Base-by-base conservation (phyloP, 2,797 vertebrate species). In the Gymnothorax reevesii region DNA sequence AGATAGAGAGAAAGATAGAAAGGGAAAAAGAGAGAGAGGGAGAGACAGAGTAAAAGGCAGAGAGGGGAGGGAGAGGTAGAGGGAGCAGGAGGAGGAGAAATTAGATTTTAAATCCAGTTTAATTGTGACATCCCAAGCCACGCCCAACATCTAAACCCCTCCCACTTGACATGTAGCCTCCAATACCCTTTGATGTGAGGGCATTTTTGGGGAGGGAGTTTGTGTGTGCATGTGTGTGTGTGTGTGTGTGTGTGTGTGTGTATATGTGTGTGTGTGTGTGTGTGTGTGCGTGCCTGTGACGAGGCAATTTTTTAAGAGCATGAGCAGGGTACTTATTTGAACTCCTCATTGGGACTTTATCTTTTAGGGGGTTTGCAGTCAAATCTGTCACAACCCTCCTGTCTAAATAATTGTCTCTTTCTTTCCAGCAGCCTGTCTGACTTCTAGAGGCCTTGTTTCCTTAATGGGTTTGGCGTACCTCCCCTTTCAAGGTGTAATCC, bases 1-100 rank as follows among this genome's bases (percentile, higher is more conserved):
- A 13, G 60, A 96, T 96, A 95, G 95, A 96, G 94, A 91, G 95
- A 95, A 97, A 97, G 96, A 96, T n/a, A n/a, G n/a, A n/a, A n/a
- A 96, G 94, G 91, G 95, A 95, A 97, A 97, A 96, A 96, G 96
- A 95, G 95, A 97, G 22, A 42, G 1, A 42, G 33, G 2, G 33
- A 42, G 33, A 42, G 2, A 42, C 1, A 42, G 33, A 42, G 2
- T 42, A 42, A 42, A 42, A 42, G 33, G 33, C 33, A 42, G 33
- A 42, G 33, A 42, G 33, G 33, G 33, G 33, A 42, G 33, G 33
- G 33, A 42, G 33, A 42, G 33, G 33, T 42, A 42, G 33, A 42
- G 33, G 33, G 33, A 42, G 33, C 33, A 42, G 2, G 33, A 42
- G 1, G 33, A 42, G 33, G 33, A 42, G 33, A 42, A 42, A 42